Base-by-base conservation (phyloP, 1,140 invertebrate species). In the Plectrocnemia conspersa region DNA sequence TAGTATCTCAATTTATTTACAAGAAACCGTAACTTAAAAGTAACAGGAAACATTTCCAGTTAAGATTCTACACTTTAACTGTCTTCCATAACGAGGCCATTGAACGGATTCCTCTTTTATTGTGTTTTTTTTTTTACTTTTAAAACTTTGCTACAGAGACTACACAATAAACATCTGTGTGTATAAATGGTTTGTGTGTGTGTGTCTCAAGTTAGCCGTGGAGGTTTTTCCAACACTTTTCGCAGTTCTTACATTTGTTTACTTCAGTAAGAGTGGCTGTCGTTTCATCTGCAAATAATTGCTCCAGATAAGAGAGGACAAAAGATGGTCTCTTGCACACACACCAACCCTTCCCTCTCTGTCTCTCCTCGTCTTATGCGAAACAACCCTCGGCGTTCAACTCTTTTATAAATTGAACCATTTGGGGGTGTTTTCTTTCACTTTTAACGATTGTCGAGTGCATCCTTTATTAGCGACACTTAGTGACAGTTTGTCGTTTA, bases 261-360 rank as follows among this genome's bases (percentile, higher is more conserved):
- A 42, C 32, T 42, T 45, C 32, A 42, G 49, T 47, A n/a, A n/a
- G n/a, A 53, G 57, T 50, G 45, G 57, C 48, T 54, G 57, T 59
- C 57, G 54, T 59, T 53, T 53, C 45, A 55, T 56, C 58, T 60
- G 58, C 58, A 60, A 60, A 60, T 60, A 60, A 60, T 60, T 60
- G 58, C 58, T 53, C 42, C 46, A 60, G 58, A 60, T 56, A 60
- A 55, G 29, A 21, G 58, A 56, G 58, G 46, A 60, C 58, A 60
- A 60, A 60, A 60, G 58, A 54, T 53, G 32, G 44, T 41, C 42
- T 18, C 42, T 22, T 45, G 42, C 42, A 29, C 19, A n/a, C n/a
- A 15, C n/a, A 18, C 54, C 49, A 47, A 11, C 32, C 32, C 40
- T n/a, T 24, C 16, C 11, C 27, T 24, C 24, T n/a, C 25, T 19